phyloP scores from a whole-genome alignment of 2,888 invertebrate species.

The Nephrotoma appendiculata region DNA sequence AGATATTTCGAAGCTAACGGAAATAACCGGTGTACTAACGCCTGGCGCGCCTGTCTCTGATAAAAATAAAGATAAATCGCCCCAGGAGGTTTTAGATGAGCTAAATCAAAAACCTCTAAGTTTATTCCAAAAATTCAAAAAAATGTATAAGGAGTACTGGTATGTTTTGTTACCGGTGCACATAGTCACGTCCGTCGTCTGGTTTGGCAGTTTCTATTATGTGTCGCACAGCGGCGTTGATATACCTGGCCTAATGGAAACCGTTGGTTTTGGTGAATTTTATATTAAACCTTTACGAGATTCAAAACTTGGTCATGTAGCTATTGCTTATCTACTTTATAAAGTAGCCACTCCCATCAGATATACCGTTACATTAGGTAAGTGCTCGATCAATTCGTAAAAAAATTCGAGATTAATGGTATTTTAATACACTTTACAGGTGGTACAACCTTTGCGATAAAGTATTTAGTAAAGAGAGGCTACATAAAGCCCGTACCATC shows the following conservation, averaged over 20 bases:
- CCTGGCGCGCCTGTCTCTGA: neutral
- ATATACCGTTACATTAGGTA: slow-evolving; percentile 85
- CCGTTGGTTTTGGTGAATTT: slow-evolving; percentile 60
- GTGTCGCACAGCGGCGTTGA: slow-evolving; percentile 85
- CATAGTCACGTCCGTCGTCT: slow-evolving; percentile 68
- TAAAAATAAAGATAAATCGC: slow-evolving; percentile 29
- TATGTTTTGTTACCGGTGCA: slow-evolving; percentile 93
- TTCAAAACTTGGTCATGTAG: slow-evolving; percentile 76
- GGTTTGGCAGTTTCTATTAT: slow-evolving; percentile 82
- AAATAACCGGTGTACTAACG: neutral
- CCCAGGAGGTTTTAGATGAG: neutral
- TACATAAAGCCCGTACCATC: slow-evolving; percentile 72
- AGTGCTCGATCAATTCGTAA: slow-evolving; percentile 15
- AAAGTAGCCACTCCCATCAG: slow-evolving; percentile 83
- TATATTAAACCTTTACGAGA: slow-evolving; percentile 60
- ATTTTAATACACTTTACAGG: slow-evolving; percentile 35
- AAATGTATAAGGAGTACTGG: slow-evolving; percentile 93
- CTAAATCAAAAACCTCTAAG: slow-evolving; percentile 22
- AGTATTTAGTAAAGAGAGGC: slow-evolving; percentile 62
- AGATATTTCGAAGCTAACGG: neutral
- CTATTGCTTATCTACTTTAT: slow-evolving; percentile 81
- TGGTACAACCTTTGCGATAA: slow-evolving; percentile 75
- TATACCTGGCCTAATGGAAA: slow-evolving; percentile 62
- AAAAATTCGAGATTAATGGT: neutral
- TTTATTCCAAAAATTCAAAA: slow-evolving; percentile 69